These are phyloP conservation scores for Amphipyra berbera DNA, from an alignment of 2,888 invertebrate genomes.

Conservation along the genomic window DNA sequence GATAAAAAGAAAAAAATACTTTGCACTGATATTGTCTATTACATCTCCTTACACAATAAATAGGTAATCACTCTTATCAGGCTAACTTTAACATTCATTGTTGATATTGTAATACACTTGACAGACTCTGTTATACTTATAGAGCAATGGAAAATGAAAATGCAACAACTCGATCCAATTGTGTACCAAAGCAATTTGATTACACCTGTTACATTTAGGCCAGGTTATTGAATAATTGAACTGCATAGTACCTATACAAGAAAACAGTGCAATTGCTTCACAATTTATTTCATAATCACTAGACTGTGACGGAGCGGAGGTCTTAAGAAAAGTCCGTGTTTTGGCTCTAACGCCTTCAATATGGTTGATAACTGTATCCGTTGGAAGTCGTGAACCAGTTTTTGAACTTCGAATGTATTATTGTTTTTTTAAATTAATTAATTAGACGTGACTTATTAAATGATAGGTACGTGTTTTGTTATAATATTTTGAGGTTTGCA, in stretches of 20 bases:
- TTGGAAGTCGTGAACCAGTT: constrained; percentile 34
- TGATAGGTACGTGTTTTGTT: constrained; percentile 19
- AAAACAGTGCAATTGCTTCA: constrained; percentile 46
- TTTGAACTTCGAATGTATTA: constrained; percentile 28
- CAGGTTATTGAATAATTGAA: constrained; percentile 40
- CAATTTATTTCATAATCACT: constrained; percentile 53
- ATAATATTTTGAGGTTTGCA: background rate
- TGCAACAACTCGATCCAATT: background rate
- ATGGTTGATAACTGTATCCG: constrained; percentile 17
- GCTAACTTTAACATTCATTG: constrained; percentile 1
- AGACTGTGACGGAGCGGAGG: constrained; percentile 58
- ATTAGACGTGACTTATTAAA: background rate
- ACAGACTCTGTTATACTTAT: background rate
- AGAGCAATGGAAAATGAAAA: constrained; percentile 11
- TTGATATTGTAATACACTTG: background rate
- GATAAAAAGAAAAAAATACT: too few species aligned
- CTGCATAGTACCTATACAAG: constrained; percentile 17
- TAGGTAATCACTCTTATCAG: too few species aligned
- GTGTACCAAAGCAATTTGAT: constrained; percentile 16
- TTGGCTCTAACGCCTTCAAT: constrained; percentile 31
- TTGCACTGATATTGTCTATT: too few species aligned
- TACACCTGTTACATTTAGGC: constrained; percentile 41
- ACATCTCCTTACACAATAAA: too few species aligned
- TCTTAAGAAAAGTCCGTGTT: constrained; percentile 41
- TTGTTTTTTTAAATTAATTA: background rate